Percentiles rank a stretch among this genome's conserved stretches.
Evolutionary conservation across 2,888 invertebrate genomes (phyloP).

Genomic region (Plagiodera versicolora): DNA sequence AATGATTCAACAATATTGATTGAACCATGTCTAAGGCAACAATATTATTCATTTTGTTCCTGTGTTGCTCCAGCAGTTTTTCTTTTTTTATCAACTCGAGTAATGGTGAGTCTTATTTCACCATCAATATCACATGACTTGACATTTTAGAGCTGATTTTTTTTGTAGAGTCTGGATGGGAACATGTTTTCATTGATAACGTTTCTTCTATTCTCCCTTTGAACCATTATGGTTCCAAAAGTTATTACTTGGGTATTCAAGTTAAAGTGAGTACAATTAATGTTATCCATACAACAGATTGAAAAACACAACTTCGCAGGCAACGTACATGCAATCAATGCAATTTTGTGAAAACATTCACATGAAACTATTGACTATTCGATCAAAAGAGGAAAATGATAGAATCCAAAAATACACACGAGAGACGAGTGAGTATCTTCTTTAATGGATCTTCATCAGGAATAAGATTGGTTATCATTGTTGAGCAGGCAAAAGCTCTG

Average conservation of each 20-base stretch:
- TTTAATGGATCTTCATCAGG: background rate
- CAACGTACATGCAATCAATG: background rate
- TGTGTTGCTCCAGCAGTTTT: too few relatives aligned
- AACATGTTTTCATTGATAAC: background rate
- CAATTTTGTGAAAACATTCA: constrained; percentile 1
- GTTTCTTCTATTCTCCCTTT: background rate
- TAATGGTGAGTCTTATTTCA: too few relatives aligned
- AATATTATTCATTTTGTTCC: too few relatives aligned
- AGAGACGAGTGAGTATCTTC: constrained; percentile 2
- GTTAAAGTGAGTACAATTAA: background rate
- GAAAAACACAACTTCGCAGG: background rate
- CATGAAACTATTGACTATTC: constrained; percentile 1
- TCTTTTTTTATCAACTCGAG: too few relatives aligned
- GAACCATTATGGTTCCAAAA: background rate
- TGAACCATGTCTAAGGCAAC: too few relatives aligned
- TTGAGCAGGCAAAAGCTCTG: background rate
- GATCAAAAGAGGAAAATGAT: background rate
- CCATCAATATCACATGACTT: too few relatives aligned
- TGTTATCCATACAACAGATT: too few relatives aligned
- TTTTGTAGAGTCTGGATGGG: background rate
- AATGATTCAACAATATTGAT: too few relatives aligned
- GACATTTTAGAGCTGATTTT: background rate
- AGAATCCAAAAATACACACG: constrained; percentile 1
- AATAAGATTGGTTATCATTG: background rate
- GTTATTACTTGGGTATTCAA: background rate